A percentile compares a stretch with the other conserved stretches of the same genome.
phyloP scores from a whole-genome alignment of 2,113 vertebrate genomes.

The Bubo blakistoni region DNA sequence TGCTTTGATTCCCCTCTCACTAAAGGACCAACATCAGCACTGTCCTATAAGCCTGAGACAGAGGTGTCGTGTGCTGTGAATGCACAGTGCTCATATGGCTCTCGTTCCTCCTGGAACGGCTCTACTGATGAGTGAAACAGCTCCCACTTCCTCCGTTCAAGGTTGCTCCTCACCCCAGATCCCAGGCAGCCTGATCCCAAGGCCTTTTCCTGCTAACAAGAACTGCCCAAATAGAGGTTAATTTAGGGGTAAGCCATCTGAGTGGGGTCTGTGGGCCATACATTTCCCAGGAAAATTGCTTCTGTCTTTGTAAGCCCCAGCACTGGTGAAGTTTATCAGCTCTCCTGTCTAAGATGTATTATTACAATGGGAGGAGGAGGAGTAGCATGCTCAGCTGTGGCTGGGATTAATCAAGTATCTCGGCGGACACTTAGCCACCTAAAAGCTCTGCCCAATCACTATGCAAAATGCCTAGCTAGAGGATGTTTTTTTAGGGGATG shows the following conservation, averaged over 20 bases:
- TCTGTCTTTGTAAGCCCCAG: background rate
- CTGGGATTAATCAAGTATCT: background rate
- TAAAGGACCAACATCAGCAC: rapidly evolving
- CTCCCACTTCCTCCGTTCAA: background rate
- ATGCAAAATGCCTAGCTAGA: background rate
- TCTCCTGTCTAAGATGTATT: background rate
- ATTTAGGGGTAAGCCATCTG: background rate
- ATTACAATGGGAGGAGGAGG: background rate
- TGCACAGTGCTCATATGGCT: background rate
- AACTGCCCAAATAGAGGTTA: background rate
- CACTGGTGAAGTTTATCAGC: background rate
- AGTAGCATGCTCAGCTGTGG: background rate
- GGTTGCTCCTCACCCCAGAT: background rate
- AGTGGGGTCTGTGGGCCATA: background rate
- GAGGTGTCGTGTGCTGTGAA: background rate
- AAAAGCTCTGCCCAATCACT: background rate
- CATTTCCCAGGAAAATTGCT: background rate
- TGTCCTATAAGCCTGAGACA: rapidly evolving
- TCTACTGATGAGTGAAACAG: background rate
- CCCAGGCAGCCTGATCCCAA: background rate
- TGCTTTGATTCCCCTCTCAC: background rate
- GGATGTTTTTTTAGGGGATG: background rate
- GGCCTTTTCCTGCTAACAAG: background rate
- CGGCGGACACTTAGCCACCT: background rate
- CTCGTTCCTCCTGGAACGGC: background rate